These are phyloP conservation scores for Drosophila biarmipes DNA, from an alignment of 1,140 invertebrate species.

Conservation along the genomic window DNA sequence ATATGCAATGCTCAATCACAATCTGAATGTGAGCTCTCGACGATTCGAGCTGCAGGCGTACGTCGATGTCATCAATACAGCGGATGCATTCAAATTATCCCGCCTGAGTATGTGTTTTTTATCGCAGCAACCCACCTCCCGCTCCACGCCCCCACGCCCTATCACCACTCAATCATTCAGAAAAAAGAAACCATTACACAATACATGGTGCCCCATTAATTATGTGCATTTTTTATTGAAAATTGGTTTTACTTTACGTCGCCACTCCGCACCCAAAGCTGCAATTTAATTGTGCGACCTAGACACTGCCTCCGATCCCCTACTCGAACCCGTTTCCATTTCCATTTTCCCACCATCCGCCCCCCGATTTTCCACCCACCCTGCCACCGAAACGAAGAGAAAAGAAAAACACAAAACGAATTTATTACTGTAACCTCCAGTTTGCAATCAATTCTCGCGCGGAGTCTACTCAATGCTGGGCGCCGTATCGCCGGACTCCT, in stretches of 20 bases:
- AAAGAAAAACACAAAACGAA: conserved; percentile 43
- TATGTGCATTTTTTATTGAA: conserved; percentile 76
- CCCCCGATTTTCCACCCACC: conserved; percentile 8
- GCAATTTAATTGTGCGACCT: conserved; percentile 73
- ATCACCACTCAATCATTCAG: neutral
- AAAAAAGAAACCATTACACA: conserved; percentile 41
- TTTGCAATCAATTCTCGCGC: conserved; percentile 95
- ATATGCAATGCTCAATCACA: conserved; percentile 92
- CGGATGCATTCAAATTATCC: conserved; percentile 95
- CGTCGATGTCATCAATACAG: conserved; percentile 95
- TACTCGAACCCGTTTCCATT: conserved; percentile 7
- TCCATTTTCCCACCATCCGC: conserved; percentile 1
- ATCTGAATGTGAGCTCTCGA: conserved; percentile 89
- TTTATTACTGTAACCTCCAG: conserved; percentile 86
- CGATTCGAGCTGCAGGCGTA: conserved; percentile 93
- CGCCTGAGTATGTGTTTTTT: conserved; percentile 91
- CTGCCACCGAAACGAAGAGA: conserved; percentile 10
- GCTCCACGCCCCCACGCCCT: no score
- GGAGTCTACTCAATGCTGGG: conserved; percentile 96
- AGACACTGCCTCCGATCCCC: conserved; percentile 49
- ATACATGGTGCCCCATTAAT: conserved; percentile 62
- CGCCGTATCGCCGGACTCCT: conserved; percentile 95
- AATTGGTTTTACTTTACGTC: conserved; percentile 53
- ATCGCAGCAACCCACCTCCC: neutral
- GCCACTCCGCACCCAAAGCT: conserved; percentile 25